Evolutionary conservation across 2,797 vertebrate species (phyloP), one percentile per base, ranked within the genome.

Genomic region (Chrysocyon brachyurus): DNA sequence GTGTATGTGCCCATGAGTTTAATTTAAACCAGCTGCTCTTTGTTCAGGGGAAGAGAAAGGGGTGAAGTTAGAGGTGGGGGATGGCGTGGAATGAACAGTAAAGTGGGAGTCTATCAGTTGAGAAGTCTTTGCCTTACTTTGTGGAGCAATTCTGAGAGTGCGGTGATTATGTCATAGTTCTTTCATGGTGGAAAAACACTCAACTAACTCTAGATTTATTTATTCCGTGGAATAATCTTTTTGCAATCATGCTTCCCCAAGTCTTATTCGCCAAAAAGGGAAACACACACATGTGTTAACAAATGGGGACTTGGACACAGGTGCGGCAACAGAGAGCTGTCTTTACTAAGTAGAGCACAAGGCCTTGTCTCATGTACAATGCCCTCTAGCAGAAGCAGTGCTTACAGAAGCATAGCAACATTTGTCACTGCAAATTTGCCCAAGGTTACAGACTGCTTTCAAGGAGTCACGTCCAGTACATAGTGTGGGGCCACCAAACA

Each of bases 291-390:
- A 97, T 0, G 96, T 98, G 96, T 98, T 98, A 97, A 98, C 92
- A 99, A 98, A 98, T 98, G 98, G 98, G 98, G 98, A 98, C 97
- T 98, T 98, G 98, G 98, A 98, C 98, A 98, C 97, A 96, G 97
- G 97, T 97, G 97, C 97, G 98, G 94, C 97, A 98, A 95, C 97
- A 97, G 95, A 98, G 98, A 98, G 95, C 98, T 98, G 96, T 97
- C 97, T 99, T 98, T 98, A 98, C 98, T 98, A 97, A 97, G 98
- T 79, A 98, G 92, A 98, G 97, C 97, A 97, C 95, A 97, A 97
- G 97, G 94, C 87, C 96, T 97, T 93, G 59, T 96, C 98, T 98
- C 98, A 98, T 93, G 95, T 95, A 97, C 97, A 97, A 97, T 97
- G 97, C 97, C 98, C 98, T 98, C 97, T 98, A 98, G 97, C 92